Conservation (phyloP, 2,888 invertebrate species). For the Apantesis nais region DNA sequence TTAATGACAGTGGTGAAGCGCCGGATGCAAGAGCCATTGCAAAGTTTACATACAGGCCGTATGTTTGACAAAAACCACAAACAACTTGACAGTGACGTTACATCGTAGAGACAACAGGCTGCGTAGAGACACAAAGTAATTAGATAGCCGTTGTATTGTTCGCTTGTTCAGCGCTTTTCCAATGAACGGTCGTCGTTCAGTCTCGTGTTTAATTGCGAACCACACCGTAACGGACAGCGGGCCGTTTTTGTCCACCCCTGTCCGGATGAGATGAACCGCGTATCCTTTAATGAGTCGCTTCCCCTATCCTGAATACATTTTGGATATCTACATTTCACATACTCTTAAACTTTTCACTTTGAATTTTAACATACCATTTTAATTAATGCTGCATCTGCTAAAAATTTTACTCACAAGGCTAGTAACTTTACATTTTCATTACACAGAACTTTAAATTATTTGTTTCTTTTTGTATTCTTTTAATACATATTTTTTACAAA, state of each 20-base stretch:
- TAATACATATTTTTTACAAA: background rate
- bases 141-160: constrained; percentile 78
- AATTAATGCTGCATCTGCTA: constrained; percentile 26
- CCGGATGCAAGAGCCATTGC: constrained; percentile 45
- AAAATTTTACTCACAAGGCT: constrained; percentile 9
- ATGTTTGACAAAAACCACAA: constrained; percentile 73
- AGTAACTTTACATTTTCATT: constrained; percentile 6
- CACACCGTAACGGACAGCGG: constrained; percentile 76
- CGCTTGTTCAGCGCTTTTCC: constrained; percentile 79
- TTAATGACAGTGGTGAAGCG: constrained; percentile 50
- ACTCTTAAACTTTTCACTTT: constrained; percentile 50
- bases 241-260: constrained; percentile 74
- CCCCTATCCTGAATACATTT: constrained; percentile 44
- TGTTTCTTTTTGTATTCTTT: constrained; percentile 6
- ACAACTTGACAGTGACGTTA: constrained; percentile 71
- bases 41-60: constrained; percentile 58
- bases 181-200: constrained; percentile 67
- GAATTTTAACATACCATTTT: constrained; percentile 44
- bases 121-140: constrained; percentile 74
- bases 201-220: constrained; percentile 79
- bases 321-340: constrained; percentile 54
- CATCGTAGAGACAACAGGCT: constrained; percentile 65
- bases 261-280: constrained; percentile 72
- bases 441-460: constrained; percentile 5
- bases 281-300: constrained; percentile 74